Evolutionary conservation across 1,140 invertebrate species (phyloP).

Genomic region (Drepana arcuata): DNA sequence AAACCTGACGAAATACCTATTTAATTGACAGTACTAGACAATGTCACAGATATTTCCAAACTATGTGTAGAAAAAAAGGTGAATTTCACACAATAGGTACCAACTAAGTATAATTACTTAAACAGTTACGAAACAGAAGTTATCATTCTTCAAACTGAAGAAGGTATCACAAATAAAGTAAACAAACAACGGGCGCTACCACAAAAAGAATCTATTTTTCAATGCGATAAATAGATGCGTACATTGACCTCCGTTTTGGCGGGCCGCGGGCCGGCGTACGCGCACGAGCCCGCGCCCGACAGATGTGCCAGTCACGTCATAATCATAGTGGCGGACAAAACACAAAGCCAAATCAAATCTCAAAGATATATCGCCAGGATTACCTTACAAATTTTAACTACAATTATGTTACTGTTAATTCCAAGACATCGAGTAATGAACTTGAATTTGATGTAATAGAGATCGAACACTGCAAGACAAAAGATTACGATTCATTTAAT

Average conservation of each 20-base stretch:
- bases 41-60: too few species aligned
- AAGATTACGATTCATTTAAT: too few species aligned
- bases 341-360: conserved; percentile 54
- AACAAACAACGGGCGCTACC: conserved; percentile 5
- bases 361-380: conserved; percentile 51
- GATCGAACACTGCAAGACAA: conserved; percentile 21
- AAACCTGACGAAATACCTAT: too few species aligned
- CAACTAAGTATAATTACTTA: neutral
- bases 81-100: too few species aligned
- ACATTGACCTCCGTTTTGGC: conserved; percentile 39
- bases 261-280: too few species aligned
- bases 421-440: conserved; percentile 40
- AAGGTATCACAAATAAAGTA: too few species aligned
- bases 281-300: conserved; percentile 30
- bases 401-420: conserved; percentile 53
- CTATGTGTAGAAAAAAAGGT: too few species aligned
- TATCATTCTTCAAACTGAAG: too few species aligned
- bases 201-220: conserved; percentile 14
- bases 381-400: conserved; percentile 60
- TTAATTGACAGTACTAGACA: too few species aligned
- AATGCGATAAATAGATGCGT: conserved; percentile 28
- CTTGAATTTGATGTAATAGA: too few species aligned
- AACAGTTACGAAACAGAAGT: neutral
- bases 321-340: conserved; percentile 46
- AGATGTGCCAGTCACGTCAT: conserved; percentile 58